phyloP scores from a whole-genome alignment of 2,888 invertebrate species.

The Phorcus lineatus region DNA sequence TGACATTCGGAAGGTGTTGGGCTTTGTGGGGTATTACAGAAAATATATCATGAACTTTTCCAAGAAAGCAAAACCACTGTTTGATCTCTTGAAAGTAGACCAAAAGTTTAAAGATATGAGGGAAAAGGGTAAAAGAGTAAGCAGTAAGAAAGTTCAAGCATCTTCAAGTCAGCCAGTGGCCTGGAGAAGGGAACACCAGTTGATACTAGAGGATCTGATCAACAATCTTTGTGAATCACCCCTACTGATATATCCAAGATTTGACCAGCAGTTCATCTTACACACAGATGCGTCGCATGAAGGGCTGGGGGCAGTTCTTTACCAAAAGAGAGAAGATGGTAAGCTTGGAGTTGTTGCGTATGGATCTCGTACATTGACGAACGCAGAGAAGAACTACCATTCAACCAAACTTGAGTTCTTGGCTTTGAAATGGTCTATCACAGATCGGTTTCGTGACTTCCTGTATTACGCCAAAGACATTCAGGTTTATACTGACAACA shows the following conservation, averaged over 20 bases:
- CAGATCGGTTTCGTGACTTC: slow-evolving; percentile 44
- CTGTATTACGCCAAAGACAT: slow-evolving; percentile 35
- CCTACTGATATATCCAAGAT: slow-evolving; percentile 10
- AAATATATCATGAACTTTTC: background rate
- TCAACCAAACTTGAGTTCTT: slow-evolving; percentile 35
- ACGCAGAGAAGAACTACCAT: slow-evolving; percentile 25
- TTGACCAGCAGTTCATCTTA: background rate
- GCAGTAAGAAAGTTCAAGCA: no score
- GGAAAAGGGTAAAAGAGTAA: background rate
- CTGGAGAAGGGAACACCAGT: slow-evolving; percentile 27
- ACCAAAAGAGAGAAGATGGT: slow-evolving; percentile 21
- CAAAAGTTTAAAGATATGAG: no score
- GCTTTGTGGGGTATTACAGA: slow-evolving; percentile 8
- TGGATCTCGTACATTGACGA: slow-evolving; percentile 30
- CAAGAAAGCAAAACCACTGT: background rate
- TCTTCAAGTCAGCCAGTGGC: background rate
- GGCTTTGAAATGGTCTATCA: slow-evolving; percentile 41
- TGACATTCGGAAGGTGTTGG: slow-evolving; percentile 14
- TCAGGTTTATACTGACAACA: no score
- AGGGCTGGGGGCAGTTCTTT: slow-evolving; percentile 29
- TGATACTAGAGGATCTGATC: background rate
- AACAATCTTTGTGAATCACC: background rate
- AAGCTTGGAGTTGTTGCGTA: slow-evolving; percentile 25
- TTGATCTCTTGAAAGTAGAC: slow-evolving; percentile 9
- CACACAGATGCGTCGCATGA: slow-evolving; percentile 24